phyloP scores from a whole-genome alignment of 2,113 vertebrate genomes.

The Passer montanus region DNA sequence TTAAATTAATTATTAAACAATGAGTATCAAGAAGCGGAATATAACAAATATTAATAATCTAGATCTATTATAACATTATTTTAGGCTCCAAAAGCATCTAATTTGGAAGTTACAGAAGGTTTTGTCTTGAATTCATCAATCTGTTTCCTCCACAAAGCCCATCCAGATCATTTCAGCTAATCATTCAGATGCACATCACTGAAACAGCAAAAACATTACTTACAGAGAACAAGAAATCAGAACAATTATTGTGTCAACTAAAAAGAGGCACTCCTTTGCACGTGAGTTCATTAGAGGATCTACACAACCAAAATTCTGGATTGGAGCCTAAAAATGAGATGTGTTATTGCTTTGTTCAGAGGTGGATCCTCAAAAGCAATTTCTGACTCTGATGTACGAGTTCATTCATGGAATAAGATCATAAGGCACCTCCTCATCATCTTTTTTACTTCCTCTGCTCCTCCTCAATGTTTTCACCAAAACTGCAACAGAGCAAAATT shows the following conservation, averaged over 20 bases:
- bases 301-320: not conserved
- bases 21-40: not conserved
- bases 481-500: not conserved
- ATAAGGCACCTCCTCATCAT: not conserved
- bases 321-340: not conserved
- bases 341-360: not conserved
- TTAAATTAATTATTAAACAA: not conserved
- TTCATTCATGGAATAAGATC: not conserved
- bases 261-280: not conserved
- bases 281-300: rapidly evolving
- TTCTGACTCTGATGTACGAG: not conserved
- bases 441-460: not conserved
- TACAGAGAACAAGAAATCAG: not conserved
- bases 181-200: not conserved
- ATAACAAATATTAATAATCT: not conserved
- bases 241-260: not conserved
- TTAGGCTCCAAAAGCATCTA: not conserved
- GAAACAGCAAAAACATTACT: not conserved
- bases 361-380: not conserved
- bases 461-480: not conserved
- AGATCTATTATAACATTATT: not conserved
- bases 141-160: not conserved
- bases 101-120: not conserved
- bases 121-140: not conserved
- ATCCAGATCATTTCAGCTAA: not conserved